These are phyloP conservation scores for Cepaea hortensis DNA, from an alignment of 2,888 invertebrate species.

Conservation along the genomic window DNA sequence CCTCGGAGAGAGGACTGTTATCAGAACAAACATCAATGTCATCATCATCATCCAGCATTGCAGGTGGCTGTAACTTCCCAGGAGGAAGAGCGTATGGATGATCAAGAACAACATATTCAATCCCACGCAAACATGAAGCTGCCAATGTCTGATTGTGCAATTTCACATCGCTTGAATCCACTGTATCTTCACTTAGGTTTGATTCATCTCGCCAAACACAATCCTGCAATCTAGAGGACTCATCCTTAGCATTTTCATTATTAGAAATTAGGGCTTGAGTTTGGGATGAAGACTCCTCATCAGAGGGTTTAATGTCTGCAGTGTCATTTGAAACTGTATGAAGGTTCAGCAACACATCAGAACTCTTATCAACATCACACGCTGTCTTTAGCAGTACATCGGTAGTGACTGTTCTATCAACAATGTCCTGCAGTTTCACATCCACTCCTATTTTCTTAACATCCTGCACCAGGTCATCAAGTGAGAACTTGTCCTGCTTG, in stretches of 20 bases:
- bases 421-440: slow-evolving; percentile 21
- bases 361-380: background rate
- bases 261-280: background rate
- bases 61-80: slow-evolving; percentile 16
- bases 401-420: slow-evolving; percentile 8
- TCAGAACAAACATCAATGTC: slow-evolving; percentile 51
- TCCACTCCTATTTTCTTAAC: slow-evolving; percentile 33
- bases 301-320: background rate
- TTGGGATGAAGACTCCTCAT: background rate
- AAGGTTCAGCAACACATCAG: slow-evolving; percentile 3
- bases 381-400: background rate
- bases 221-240: background rate
- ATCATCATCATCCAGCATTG: slow-evolving; percentile 40
- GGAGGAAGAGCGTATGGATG: slow-evolving; percentile 43
- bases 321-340: slow-evolving; percentile 7
- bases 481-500: slow-evolving; percentile 28
- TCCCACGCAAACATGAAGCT: background rate
- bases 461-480: slow-evolving; percentile 39
- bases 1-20: slow-evolving; percentile 52
- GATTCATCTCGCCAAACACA: slow-evolving; percentile 13
- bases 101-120: slow-evolving; percentile 33
- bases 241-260: background rate
- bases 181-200: slow-evolving; percentile 21
- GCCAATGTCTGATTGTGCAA: background rate
- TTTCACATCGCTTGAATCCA: slow-evolving; percentile 17